Conservation (phyloP, 2,113 vertebrate species). For the Stictonetta naevosa region DNA sequence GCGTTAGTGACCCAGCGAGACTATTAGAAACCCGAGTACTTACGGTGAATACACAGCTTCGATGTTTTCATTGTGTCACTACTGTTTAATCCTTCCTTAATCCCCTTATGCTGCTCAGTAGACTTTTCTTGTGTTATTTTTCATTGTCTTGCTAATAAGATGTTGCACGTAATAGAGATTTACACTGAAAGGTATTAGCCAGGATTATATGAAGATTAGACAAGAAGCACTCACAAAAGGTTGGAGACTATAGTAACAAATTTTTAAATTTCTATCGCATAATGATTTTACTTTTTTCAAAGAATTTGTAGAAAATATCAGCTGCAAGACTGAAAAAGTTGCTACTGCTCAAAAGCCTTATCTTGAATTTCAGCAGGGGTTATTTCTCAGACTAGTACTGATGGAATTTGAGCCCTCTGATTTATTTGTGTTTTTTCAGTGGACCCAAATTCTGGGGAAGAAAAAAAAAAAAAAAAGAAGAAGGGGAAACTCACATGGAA, state of each 20-base stretch:
- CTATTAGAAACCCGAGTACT: not conserved
- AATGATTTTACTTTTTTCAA: not conserved
- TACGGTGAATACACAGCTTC: not conserved
- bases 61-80: not conserved
- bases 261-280: not conserved
- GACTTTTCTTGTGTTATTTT: slow-evolving; percentile 47
- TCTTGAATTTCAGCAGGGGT: not conserved
- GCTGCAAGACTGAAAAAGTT: not conserved
- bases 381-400: not conserved
- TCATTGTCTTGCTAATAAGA: slow-evolving; percentile 56
- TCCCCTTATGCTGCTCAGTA: slow-evolving; percentile 33
- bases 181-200: slow-evolving; percentile 54
- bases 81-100: slow-evolving; percentile 54
- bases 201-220: slow-evolving; percentile 65
- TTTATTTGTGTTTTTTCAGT: not conserved
- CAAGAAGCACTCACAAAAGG: slow-evolving; percentile 6
- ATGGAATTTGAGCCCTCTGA: not conserved
- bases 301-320: not conserved
- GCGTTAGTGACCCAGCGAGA: not conserved
- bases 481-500: not conserved
- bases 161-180: slow-evolving; percentile 40
- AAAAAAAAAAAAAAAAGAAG: not conserved
- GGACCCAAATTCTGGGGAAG: not conserved
- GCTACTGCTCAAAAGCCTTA: not conserved
- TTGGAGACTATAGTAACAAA: not conserved